Evolutionary conservation across 2,113 vertebrate genomes (phyloP).

Genomic region (Salvelinus sp.): DNA sequence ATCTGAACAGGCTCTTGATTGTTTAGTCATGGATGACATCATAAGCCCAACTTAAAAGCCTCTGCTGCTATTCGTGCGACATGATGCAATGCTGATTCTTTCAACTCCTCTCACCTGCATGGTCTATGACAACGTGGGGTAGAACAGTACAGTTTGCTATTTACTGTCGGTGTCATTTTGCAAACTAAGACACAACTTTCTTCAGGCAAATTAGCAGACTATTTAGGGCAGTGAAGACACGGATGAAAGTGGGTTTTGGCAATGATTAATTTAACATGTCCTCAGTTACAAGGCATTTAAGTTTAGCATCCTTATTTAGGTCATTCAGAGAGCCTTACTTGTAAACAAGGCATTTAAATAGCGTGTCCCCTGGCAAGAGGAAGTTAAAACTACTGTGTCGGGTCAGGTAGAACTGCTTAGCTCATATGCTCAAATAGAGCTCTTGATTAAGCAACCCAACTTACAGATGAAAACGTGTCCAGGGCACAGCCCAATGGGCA

Average conservation of each 20-base stretch:
- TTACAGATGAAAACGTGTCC: too few species aligned
- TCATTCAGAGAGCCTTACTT: constrained; percentile 26
- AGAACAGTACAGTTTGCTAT: background rate
- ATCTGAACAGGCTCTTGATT: background rate
- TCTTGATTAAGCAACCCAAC: too few species aligned
- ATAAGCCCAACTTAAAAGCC: background rate
- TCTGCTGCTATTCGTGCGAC: background rate
- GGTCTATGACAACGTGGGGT: background rate
- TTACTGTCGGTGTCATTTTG: background rate
- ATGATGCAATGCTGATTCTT: background rate
- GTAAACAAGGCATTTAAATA: constrained; percentile 9
- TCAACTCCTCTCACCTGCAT: too few species aligned
- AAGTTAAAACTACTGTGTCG: too few species aligned
- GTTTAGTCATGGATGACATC: background rate
- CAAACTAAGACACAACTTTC: constrained; percentile 3
- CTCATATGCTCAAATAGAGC: too few species aligned
- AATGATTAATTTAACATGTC: constrained; percentile 42
- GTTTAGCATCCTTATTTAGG: constrained; percentile 41
- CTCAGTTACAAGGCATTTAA: constrained; percentile 36
- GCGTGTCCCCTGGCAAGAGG: background rate
- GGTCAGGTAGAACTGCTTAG: too few species aligned
- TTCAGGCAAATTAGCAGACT: constrained; percentile 19
- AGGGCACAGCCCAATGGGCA: too few species aligned
- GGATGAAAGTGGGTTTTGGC: constrained; percentile 19
- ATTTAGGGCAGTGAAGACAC: constrained; percentile 20